Conservation (phyloP, 2,888 invertebrate genomes). For the Meandrusa payeni region DNA sequence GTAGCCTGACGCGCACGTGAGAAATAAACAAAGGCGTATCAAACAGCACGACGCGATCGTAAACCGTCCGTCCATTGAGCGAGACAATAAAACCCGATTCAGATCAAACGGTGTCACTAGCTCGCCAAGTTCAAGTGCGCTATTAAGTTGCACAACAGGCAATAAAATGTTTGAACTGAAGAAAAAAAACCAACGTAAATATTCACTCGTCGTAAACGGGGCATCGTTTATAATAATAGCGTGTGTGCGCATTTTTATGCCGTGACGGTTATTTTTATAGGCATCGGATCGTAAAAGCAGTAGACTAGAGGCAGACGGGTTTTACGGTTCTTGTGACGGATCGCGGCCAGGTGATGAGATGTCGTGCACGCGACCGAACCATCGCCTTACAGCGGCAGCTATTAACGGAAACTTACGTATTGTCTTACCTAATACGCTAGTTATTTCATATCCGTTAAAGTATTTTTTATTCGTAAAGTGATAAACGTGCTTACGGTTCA, state of each 20-base stretch:
- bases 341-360: constrained; percentile 56
- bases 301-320: constrained; percentile 74
- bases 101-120: constrained; percentile 78
- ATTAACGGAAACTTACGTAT: constrained; percentile 5
- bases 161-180: constrained; percentile 53
- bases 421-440: too few relatives aligned
- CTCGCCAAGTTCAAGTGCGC: constrained; percentile 75
- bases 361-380: constrained; percentile 29
- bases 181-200: constrained; percentile 62
- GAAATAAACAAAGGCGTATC: constrained; percentile 54
- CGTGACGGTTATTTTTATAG: constrained; percentile 71
- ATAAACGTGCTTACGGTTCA: too few relatives aligned
- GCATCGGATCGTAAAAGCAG: constrained; percentile 69
- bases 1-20: constrained; percentile 50
- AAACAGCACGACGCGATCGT: constrained; percentile 71
- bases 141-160: constrained; percentile 75
- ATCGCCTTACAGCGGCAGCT: constrained; percentile 4
- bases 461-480: too few relatives aligned
- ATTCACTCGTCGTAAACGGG: constrained; percentile 47
- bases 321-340: constrained; percentile 58
- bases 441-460: too few relatives aligned
- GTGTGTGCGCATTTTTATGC: constrained; percentile 48
- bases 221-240: constrained; percentile 56
- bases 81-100: constrained; percentile 76
- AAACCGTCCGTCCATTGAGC: constrained; percentile 74